Percentiles rank a stretch among this genome's conserved stretches.
Conservation (phyloP, 2,888 invertebrate species). For the Andrena fulva region DNA sequence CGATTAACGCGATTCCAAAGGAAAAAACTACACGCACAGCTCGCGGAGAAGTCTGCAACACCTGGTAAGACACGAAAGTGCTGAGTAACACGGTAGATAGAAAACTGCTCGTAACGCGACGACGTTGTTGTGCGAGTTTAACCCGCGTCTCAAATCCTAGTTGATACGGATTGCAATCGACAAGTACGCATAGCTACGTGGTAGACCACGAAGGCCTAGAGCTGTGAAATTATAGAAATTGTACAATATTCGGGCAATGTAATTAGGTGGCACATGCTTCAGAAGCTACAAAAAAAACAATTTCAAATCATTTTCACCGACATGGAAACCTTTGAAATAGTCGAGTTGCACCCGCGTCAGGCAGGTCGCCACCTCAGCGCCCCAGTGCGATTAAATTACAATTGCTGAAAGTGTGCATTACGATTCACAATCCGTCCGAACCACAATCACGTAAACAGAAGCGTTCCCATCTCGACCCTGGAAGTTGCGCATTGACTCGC, state of each 20-base stretch:
- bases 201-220: no score
- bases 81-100: conserved; percentile 17
- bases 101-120: background rate
- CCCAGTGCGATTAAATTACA: background rate
- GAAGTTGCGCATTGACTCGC: background rate
- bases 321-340: no score
- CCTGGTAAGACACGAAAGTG: conserved; percentile 11
- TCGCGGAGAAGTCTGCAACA: conserved; percentile 11
- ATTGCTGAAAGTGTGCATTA: conserved; percentile 11
- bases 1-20: conserved; percentile 40
- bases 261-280: no score
- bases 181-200: background rate
- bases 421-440: background rate
- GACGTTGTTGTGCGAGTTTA: background rate
- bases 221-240: no score
- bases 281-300: no score
- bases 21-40: background rate
- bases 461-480: background rate
- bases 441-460: background rate
- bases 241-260: no score
- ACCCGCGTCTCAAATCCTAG: conserved; percentile 4
- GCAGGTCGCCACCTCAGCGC: no score
- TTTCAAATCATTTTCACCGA: no score
- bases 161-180: background rate
- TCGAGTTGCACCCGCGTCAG: no score